Conservation (phyloP, 2,113 vertebrate genomes). For the Ciconia stormi region DNA sequence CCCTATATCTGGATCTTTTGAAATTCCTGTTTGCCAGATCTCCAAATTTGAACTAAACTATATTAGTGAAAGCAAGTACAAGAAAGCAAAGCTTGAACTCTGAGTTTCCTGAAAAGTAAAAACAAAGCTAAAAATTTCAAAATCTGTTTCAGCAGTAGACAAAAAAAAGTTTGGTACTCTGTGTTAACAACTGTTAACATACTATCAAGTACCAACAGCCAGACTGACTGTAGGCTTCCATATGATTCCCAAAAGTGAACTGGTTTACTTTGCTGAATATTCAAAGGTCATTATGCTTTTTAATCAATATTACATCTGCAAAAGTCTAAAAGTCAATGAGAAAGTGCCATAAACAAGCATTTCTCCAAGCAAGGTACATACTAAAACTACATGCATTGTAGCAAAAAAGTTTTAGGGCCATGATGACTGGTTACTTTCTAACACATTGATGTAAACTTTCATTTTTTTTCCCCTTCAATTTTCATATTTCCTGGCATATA, state of each 20-base stretch:
- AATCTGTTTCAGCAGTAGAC: background rate
- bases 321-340: background rate
- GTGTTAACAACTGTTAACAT: background rate
- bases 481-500: background rate
- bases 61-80: background rate
- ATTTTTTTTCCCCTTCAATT: background rate
- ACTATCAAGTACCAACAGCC: background rate
- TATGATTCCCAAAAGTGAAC: background rate
- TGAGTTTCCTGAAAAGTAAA: background rate
- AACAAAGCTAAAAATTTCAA: background rate
- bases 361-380: background rate
- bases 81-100: background rate
- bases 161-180: background rate
- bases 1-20: background rate
- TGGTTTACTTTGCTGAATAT: background rate
- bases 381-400: background rate
- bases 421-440: background rate
- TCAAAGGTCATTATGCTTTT: background rate
- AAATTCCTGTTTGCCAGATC: background rate
- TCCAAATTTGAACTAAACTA: background rate
- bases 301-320: background rate
- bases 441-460: background rate
- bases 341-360: background rate
- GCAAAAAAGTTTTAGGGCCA: background rate
- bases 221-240: background rate